Evolutionary conservation across 2,797 vertebrate genomes (phyloP).

Genomic region (Crenuchus spilurus): DNA sequence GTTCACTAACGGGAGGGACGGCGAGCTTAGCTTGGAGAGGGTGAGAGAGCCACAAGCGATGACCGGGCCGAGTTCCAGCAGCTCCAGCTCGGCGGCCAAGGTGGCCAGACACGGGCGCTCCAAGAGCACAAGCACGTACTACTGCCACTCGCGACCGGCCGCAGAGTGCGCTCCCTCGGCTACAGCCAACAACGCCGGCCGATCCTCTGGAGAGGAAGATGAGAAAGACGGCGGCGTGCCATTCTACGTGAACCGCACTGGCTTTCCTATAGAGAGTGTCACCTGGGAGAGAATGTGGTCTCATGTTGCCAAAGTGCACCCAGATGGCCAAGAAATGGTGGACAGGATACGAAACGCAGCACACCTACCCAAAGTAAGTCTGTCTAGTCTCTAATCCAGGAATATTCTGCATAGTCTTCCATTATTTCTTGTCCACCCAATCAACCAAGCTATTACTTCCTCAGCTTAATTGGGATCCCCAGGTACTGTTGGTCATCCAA

Average conservation of each 20-base stretch:
- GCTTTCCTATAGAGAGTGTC: conserved; percentile 89
- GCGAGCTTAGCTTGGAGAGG: conserved; percentile 12
- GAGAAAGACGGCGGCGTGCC: conserved; percentile 90
- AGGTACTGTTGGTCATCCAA: too few species aligned
- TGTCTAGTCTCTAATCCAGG: background rate
- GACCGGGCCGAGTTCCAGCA: conserved; percentile 82
- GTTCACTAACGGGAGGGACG: conserved; percentile 20
- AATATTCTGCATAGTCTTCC: too few species aligned
- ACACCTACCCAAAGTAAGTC: conserved; percentile 86
- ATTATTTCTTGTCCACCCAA: too few species aligned
- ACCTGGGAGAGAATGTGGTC: conserved; percentile 97
- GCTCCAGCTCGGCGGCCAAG: conserved; percentile 74
- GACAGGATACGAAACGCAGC: conserved; percentile 85
- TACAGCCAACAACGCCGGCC: conserved; percentile 71
- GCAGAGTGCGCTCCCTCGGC: conserved; percentile 67
- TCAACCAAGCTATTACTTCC: too few species aligned
- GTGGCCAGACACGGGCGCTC: conserved; percentile 84
- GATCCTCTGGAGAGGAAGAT: conserved; percentile 83
- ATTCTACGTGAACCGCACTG: conserved; percentile 91
- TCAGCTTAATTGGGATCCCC: too few species aligned
- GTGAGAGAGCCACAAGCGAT: conserved; percentile 58
- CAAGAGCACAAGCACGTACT: conserved; percentile 79
- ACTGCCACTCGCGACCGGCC: conserved; percentile 65
- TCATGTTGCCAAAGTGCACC: conserved; percentile 89
- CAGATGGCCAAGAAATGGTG: conserved; percentile 89